Evolutionary conservation across 2,797 vertebrate genomes (phyloP).

Genomic region (Notoglanidium macrostoma): DNA sequence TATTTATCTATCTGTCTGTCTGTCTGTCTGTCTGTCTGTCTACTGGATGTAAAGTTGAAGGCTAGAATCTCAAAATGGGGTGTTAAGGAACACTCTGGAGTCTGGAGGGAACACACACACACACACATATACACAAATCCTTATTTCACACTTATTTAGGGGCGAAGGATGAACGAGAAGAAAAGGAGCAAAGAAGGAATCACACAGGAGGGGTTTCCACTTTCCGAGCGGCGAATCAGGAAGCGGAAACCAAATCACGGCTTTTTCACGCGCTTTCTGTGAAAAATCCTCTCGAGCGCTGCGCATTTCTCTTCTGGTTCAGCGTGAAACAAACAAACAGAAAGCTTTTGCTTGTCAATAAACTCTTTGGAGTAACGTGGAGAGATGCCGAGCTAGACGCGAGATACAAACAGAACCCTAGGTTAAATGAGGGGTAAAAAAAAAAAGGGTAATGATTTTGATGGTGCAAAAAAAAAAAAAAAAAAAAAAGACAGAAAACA

Average conservation of each 20-base stretch:
- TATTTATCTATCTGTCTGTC: not conserved
- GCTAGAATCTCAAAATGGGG: not conserved
- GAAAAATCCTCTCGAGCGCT: conserved; percentile 8
- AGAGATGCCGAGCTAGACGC: not conserved
- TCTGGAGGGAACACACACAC: conserved; percentile 13
- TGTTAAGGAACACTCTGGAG: not conserved
- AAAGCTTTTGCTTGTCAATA: too few relatives aligned
- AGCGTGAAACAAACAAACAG: not conserved
- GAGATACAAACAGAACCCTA: too few relatives aligned
- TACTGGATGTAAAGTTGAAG: not conserved
- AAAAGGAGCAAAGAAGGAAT: conserved; percentile 6
- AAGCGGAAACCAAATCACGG: conserved; percentile 35
- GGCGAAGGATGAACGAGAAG: conserved; percentile 39
- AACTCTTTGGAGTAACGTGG: not conserved
- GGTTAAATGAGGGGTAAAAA: not conserved
- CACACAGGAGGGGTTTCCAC: conserved; percentile 19
- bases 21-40: not conserved
- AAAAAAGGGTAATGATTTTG: not conserved
- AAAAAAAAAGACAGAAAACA: too few relatives aligned
- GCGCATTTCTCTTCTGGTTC: not conserved
- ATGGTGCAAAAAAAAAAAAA: not conserved
- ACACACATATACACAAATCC: conserved; percentile 31
- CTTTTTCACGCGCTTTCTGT: conserved; percentile 17
- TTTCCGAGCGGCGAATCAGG: conserved; percentile 26
- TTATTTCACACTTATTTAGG: conserved; percentile 52